A percentile compares a stretch with the other conserved stretches of the same genome.
Evolutionary conservation across 2,797 vertebrate species (phyloP).

Genomic region (Epinephelus malabaricus): DNA sequence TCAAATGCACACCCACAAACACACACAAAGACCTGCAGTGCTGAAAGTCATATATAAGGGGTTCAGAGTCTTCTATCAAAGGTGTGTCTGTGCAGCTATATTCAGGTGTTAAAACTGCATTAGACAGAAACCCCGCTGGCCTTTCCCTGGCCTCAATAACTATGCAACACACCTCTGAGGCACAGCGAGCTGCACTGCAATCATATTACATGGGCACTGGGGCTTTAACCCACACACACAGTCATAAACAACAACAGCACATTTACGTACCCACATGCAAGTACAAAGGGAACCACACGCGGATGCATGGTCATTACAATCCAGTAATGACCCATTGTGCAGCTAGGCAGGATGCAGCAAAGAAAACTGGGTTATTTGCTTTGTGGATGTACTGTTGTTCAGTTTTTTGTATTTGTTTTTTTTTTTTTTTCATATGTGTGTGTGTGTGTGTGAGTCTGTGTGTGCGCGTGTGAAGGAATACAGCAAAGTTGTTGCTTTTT

Average conservation of each 20-base stretch:
- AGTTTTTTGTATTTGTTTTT: no score
- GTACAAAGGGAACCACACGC: constrained; percentile 20
- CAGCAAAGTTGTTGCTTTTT: no score
- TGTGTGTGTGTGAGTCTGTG: neutral
- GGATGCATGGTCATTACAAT: neutral
- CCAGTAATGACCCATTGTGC: constrained; percentile 46
- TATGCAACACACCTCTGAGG: constrained; percentile 59
- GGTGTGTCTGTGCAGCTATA: constrained; percentile 53
- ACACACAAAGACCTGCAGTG: constrained; percentile 39
- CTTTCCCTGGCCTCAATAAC: constrained; percentile 74
- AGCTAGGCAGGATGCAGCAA: neutral
- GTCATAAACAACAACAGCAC: constrained; percentile 32
- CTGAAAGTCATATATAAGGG: constrained; percentile 55
- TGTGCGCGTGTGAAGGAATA: no score
- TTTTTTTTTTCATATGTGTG: neutral
- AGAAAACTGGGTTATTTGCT: constrained; percentile 8
- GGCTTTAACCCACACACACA: constrained; percentile 52
- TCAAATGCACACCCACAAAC: constrained; percentile 19
- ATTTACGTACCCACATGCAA: constrained; percentile 20
- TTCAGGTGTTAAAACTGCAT: constrained; percentile 73
- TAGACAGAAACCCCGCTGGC: constrained; percentile 65
- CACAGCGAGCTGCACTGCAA: constrained; percentile 63
- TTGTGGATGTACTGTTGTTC: neutral
- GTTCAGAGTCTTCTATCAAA: constrained; percentile 45
- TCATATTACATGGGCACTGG: constrained; percentile 58